These are phyloP conservation scores for Anthoscopus minutus DNA, from an alignment of 2,113 vertebrate genomes.

Conservation along the genomic window DNA sequence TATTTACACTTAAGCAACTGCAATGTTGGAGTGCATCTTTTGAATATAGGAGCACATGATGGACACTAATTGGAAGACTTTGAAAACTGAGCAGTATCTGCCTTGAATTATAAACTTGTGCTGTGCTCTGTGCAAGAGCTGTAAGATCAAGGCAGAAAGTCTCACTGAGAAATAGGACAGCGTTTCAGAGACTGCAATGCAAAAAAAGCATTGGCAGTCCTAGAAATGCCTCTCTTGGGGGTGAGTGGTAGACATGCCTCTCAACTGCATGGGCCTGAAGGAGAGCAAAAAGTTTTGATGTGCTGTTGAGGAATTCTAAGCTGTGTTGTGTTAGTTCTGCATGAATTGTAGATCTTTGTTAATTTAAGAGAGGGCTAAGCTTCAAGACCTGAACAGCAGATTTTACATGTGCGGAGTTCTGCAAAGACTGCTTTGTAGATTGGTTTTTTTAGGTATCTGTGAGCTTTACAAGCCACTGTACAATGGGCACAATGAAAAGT, in stretches of 20 bases:
- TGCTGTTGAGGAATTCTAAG: background rate
- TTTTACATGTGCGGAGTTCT: background rate
- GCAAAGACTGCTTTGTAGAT: background rate
- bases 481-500: background rate
- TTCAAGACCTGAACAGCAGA: background rate
- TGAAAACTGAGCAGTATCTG: background rate
- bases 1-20: background rate
- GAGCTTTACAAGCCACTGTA: background rate
- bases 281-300: background rate
- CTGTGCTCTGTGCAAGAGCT: background rate
- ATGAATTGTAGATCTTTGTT: background rate
- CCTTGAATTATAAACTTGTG: background rate
- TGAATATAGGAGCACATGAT: background rate
- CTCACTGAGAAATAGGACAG: background rate
- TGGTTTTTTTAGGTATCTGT: background rate
- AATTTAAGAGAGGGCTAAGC: background rate
- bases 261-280: background rate
- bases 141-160: background rate
- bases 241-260: background rate
- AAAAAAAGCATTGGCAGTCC: background rate
- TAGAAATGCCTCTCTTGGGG: background rate
- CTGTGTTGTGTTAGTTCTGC: background rate
- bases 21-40: background rate
- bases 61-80: slow-evolving; percentile 26
- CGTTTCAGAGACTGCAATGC: background rate